Conservation (phyloP, 2,797 vertebrate species). For the Protosalanx chinensis region DNA sequence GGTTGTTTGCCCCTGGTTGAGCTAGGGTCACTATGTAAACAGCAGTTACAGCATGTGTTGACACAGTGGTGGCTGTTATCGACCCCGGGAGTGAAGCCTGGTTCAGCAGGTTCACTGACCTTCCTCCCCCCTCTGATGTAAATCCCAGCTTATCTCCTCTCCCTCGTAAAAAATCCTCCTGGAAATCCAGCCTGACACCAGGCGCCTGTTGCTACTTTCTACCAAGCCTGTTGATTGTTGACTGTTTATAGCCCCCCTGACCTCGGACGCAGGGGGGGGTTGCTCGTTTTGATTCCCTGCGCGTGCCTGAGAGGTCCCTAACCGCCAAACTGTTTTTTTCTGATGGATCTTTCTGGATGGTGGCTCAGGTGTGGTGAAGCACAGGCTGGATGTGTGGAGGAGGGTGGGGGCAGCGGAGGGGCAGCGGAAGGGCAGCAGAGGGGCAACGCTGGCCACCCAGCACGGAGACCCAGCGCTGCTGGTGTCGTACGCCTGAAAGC, state of each 20-base stretch:
- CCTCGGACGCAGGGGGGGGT: too few relatives aligned
- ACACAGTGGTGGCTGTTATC: conserved; percentile 19
- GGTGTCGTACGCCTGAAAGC: too few relatives aligned
- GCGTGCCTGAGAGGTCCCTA: too few relatives aligned
- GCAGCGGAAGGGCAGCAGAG: too few relatives aligned
- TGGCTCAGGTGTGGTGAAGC: too few relatives aligned
- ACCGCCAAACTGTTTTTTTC: too few relatives aligned
- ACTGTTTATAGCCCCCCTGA: conserved; percentile 3
- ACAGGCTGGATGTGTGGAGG: too few relatives aligned
- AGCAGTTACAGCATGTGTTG: conserved; percentile 20
- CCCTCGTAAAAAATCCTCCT: background rate
- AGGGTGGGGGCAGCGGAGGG: too few relatives aligned
- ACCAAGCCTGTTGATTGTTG: background rate
- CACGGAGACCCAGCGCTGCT: too few relatives aligned
- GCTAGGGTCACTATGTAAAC: conserved; percentile 16
- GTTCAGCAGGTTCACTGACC: conserved; percentile 44
- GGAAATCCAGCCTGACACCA: background rate
- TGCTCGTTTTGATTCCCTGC: too few relatives aligned
- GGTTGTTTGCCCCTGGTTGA: conserved; percentile 6
- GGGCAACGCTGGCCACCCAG: too few relatives aligned
- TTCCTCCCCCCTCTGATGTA: conserved; percentile 27
- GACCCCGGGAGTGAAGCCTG: conserved; percentile 21
- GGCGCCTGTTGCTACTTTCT: background rate
- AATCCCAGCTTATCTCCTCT: conserved; percentile 49
- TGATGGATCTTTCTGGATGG: too few relatives aligned